Percentiles rank a stretch among this genome's conserved stretches.
Evolutionary conservation across 1,140 invertebrate genomes (phyloP).

Genomic region (Protaetia brevitarsis): DNA sequence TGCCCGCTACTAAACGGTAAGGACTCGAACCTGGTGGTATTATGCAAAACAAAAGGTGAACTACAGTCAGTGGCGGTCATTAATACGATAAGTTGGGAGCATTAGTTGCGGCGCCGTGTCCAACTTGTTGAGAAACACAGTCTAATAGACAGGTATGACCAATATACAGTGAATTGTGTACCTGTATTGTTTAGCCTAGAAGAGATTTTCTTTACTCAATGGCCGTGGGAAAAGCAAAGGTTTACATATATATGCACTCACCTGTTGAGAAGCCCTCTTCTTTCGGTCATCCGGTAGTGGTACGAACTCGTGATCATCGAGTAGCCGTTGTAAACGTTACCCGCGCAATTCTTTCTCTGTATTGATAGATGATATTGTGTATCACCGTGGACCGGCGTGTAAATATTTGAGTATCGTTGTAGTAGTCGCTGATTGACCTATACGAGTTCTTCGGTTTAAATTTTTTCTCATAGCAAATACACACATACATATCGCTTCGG

Average conservation of each 20-base stretch:
- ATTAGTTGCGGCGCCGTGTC: conserved; percentile 27
- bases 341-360: conserved; percentile 3
- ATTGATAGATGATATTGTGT: conserved; percentile 7
- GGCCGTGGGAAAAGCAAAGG: conserved; percentile 36
- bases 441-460: background rate
- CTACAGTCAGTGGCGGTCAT: conserved; percentile 20
- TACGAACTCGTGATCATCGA: background rate
- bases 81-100: conserved; percentile 21
- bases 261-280: background rate
- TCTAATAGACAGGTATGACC: conserved; percentile 33
- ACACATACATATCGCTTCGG: background rate
- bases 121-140: conserved; percentile 31
- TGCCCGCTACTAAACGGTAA: background rate
- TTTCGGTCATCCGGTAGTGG: background rate
- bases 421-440: background rate
- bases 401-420: conserved; percentile 4
- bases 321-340: conserved; percentile 8
- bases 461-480: conserved; percentile 11
- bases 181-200: conserved; percentile 30
- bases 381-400: background rate
- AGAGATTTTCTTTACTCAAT: conserved; percentile 24
- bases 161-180: conserved; percentile 32
- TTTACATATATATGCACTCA: conserved; percentile 28
- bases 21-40: background rate
- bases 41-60: conserved; percentile 26